Evolutionary conservation across 2,113 vertebrate species (phyloP).

Genomic region (Microtus montanus): DNA sequence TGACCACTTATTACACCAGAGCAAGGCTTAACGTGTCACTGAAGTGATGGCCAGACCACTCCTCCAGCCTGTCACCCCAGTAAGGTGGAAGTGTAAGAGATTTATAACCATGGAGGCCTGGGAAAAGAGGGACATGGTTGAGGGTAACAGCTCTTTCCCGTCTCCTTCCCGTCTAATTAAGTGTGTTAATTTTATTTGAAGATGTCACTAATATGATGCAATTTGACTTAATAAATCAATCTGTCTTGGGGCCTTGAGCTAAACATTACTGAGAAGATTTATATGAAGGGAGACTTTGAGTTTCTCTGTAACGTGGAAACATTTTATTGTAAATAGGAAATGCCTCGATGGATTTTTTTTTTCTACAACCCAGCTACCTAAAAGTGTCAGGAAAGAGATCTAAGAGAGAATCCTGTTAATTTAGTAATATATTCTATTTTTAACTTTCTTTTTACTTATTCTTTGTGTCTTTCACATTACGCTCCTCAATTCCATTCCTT

Average conservation of each 20-base stretch:
- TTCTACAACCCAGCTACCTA: slow-evolving; percentile 66
- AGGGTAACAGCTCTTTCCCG: neutral
- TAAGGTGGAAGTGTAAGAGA: neutral
- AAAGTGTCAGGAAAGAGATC: slow-evolving; percentile 53
- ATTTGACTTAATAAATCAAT: slow-evolving; percentile 15
- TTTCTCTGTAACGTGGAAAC: slow-evolving; percentile 64
- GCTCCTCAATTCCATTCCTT: neutral
- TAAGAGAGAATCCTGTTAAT: slow-evolving; percentile 67
- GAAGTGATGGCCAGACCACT: neutral
- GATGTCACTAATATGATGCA: neutral
- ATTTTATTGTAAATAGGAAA: slow-evolving; percentile 72
- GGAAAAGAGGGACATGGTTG: neutral
- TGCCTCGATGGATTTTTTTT: slow-evolving; percentile 44
- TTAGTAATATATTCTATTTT: neutral
- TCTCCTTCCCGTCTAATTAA: neutral
- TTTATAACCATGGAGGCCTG: neutral
- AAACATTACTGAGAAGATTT: neutral
- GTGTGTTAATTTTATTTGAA: neutral
- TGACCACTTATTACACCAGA: neutral
- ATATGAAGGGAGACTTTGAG: slow-evolving; percentile 8
- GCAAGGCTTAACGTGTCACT: neutral
- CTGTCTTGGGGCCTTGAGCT: neutral
- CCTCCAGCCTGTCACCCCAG: neutral
- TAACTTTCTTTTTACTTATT: neutral
- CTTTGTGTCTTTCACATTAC: neutral